Evolutionary conservation across 2,888 invertebrate species (phyloP), one percentile per base, ranked within the genome.

Genomic region (Abrostola tripartita): DNA sequence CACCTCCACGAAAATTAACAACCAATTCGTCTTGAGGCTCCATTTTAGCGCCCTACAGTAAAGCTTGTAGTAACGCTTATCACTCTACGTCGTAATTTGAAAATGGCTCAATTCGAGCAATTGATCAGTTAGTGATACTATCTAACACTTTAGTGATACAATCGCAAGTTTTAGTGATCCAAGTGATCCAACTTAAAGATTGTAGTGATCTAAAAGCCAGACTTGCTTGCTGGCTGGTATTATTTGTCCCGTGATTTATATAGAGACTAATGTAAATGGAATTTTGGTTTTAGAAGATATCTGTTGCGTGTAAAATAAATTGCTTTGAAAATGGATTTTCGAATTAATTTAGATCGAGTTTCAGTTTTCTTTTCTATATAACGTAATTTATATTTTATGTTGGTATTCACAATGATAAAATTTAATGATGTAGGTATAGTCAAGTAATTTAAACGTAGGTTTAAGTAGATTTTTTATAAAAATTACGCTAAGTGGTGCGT

Each of bases 21-120:
- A 47, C 77, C 78, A 47, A 24, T 42, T 52, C n/a, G 9, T 9
- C 11, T 10, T n/a, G 5, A 11, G 11, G 50, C 66, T 54, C 7
- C 55, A 81, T 82, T 82, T 86, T 84, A 85, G 71, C 8, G 65
- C 66, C 52, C 52, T 64, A 54, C 66, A 79, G 81, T 84, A 86
- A 85, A 86, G 82, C 66, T 67, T 57, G 74, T 79, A 82, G 71
- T 85, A 76, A 81, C 81, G 84, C 72, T 82, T 81, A 83, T 83
- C 74, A 74, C 68, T 59, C 62, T 37, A 10, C 52, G 67, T 60
- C 71, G 82, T 83, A 85, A 86, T 84, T 85, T 81, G 79, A 81
- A 78, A 81, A 79, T 75, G 76, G 82, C 79, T 84, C 82, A 81
- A 85, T 85, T 85, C 68, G 68, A 75, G 73, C 81, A 82, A 87